Evolutionary conservation across 92 coral and sea anemone species (phyloP).

Genomic region (Desmophyllum pertusum): DNA sequence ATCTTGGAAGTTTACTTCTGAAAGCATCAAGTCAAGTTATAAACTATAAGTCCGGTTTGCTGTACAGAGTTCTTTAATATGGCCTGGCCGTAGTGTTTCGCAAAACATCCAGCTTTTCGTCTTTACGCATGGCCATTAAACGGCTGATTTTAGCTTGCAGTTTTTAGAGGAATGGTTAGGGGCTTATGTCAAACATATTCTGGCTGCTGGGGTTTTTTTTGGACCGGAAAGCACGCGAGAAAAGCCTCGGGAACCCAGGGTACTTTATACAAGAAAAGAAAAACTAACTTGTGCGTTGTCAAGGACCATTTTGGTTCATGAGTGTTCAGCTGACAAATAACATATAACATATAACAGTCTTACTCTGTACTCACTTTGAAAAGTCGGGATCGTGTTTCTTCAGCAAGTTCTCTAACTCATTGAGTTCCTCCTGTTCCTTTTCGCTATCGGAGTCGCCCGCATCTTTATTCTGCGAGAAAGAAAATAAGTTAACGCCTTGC

Average conservation of each 20-base stretch:
- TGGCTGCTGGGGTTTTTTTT: neutral
- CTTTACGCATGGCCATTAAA: too few relatives aligned
- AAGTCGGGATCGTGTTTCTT: constrained; percentile 97
- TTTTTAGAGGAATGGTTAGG: neutral
- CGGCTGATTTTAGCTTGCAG: neutral
- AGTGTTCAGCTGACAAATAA: neutral
- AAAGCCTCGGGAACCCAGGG: neutral
- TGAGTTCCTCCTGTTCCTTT: constrained; percentile 97
- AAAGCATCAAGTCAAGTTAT: too few relatives aligned
- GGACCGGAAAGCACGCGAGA: neutral
- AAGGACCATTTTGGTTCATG: neutral
- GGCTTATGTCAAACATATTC: neutral
- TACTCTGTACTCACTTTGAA: constrained; percentile 63
- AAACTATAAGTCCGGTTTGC: neutral
- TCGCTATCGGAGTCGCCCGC: constrained; percentile 99
- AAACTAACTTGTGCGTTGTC: neutral
- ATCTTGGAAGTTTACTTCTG: neutral
- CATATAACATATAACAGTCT: too few relatives aligned
- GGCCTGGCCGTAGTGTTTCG: too few relatives aligned
- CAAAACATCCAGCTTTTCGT: too few relatives aligned
- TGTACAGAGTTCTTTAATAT: too few relatives aligned
- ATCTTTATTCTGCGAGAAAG: constrained; percentile 81
- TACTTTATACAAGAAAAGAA: neutral
- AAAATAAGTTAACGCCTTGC: too few relatives aligned
- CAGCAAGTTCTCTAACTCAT: constrained; percentile 89